These are phyloP conservation scores for Notamacropus eugenii DNA, from an alignment of 2,797 vertebrate genomes.

Conservation along the genomic window DNA sequence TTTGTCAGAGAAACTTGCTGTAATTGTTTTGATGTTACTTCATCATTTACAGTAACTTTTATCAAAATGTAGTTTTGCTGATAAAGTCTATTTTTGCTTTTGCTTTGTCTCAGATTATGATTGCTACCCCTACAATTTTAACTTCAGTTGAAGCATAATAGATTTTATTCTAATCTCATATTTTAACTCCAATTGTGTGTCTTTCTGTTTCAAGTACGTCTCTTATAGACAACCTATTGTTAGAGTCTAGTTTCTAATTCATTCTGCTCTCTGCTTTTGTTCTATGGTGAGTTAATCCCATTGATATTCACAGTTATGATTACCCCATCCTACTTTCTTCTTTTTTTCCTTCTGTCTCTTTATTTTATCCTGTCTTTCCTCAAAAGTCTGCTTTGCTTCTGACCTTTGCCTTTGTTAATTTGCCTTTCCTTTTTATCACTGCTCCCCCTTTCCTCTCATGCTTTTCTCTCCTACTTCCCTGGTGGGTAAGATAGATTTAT, in stretches of 20 bases:
- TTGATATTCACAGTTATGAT: neutral
- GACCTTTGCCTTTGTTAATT: neutral
- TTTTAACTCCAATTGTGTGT: neutral
- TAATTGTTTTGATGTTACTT: too few relatives aligned
- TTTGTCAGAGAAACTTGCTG: neutral
- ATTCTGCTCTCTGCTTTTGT: neutral
- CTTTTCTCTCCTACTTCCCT: neutral
- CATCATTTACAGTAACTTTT: too few relatives aligned
- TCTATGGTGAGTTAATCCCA: neutral
- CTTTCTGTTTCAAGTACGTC: neutral
- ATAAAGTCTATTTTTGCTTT: neutral
- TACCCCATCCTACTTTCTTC: neutral
- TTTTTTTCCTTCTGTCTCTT: neutral
- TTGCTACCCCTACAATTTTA: neutral
- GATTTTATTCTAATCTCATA: neutral
- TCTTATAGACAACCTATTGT: neutral
- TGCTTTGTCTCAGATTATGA: neutral
- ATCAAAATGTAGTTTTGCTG: neutral
- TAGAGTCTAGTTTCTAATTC: neutral
- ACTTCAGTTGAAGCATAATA: neutral
- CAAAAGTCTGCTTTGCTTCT: neutral
- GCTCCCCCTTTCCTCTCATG: neutral
- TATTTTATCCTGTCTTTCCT: neutral
- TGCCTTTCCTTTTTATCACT: neutral
- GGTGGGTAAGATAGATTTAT: neutral